Conservation (phyloP, 2,113 vertebrate genomes). For the Carlito syrichta region DNA sequence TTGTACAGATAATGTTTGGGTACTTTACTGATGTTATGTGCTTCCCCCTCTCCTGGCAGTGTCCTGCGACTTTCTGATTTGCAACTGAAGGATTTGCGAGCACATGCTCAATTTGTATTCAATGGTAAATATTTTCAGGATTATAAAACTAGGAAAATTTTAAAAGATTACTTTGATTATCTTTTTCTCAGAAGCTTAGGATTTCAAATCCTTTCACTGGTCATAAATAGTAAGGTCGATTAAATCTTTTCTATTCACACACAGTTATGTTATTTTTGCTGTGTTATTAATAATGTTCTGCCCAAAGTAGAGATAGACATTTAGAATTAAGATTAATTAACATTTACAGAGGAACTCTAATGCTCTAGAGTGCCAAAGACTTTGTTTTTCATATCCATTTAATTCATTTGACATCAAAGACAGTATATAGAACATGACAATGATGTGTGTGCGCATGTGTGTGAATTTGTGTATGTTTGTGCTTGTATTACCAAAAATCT, state of each 20-base stretch:
- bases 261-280: background rate
- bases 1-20: too few species aligned
- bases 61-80: too few species aligned
- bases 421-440: background rate
- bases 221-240: background rate
- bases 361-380: too few species aligned
- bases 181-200: background rate
- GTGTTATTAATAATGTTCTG: background rate
- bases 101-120: background rate
- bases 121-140: background rate
- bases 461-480: background rate
- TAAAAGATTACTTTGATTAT: background rate
- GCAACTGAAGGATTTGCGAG: background rate
- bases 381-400: background rate
- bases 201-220: background rate
- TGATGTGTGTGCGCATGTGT: background rate
- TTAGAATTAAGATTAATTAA: background rate
- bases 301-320: background rate
- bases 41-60: too few species aligned
- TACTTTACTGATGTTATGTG: too few species aligned
- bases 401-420: background rate
- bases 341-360: background rate
- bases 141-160: conserved; percentile 15
- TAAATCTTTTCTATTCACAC: background rate
- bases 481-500: background rate